Percentiles rank a stretch among this genome's conserved stretches.
Evolutionary conservation across 2,113 vertebrate genomes (phyloP).

Genomic region (Protobothrops mucrosquamatus): DNA sequence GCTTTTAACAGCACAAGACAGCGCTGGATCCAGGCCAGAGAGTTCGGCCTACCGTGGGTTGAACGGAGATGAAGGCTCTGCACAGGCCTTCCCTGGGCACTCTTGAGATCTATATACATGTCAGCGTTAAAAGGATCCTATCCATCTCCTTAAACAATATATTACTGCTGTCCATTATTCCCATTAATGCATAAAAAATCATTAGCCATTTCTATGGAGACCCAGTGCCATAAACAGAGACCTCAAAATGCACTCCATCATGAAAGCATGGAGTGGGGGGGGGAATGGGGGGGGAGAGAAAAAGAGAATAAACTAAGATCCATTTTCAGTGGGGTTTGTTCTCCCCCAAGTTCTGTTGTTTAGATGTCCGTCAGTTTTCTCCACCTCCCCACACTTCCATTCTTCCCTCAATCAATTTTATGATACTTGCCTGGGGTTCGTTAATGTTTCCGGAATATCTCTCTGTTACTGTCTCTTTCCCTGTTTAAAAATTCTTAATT

Average conservation of each 20-base stretch:
- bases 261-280: neutral
- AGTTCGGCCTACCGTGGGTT: neutral
- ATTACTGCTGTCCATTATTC: conserved; percentile 48
- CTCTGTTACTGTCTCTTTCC: conserved; percentile 56
- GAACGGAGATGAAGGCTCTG: neutral
- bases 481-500: conserved; percentile 90
- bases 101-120: conserved; percentile 57
- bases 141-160: conserved; percentile 57
- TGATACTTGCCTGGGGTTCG: conserved; percentile 74
- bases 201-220: conserved; percentile 67
- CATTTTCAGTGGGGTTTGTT: neutral
- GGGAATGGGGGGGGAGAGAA: neutral
- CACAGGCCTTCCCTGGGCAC: neutral
- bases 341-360: neutral
- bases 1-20: conserved; percentile 2
- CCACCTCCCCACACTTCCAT: conserved; percentile 45
- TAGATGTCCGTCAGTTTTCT: neutral
- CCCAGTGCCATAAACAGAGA: conserved; percentile 60
- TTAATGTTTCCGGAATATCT: conserved; percentile 76
- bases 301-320: neutral
- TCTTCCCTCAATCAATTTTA: conserved; percentile 78
- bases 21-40: neutral
- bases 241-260: conserved; percentile 60
- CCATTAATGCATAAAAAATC: conserved; percentile 73
- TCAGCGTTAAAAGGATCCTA: conserved; percentile 62